These are phyloP conservation scores for Aselliscus stoliczkanus DNA, from an alignment of 2,797 vertebrate species.

Conservation along the genomic window DNA sequence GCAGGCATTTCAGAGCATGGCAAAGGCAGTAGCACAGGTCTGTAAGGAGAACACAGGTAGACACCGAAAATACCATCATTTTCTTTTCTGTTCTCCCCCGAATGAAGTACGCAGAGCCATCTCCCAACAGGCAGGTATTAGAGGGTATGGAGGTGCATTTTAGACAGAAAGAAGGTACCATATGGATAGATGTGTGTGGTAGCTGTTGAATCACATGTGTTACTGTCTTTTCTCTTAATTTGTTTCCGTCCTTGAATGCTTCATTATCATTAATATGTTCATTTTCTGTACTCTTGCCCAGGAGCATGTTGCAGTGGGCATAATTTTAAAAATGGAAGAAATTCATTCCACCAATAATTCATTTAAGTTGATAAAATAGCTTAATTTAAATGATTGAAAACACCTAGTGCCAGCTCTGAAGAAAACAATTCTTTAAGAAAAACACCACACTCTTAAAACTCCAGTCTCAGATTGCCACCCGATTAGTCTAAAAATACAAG, in stretches of 20 bases:
- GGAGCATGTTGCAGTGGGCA: background rate
- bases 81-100: background rate
- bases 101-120: background rate
- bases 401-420: background rate
- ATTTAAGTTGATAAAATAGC: conserved; percentile 38
- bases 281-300: conserved; percentile 12
- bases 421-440: conserved; percentile 39
- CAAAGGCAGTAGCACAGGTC: background rate
- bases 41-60: background rate
- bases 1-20: background rate
- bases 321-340: conserved; percentile 56
- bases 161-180: background rate
- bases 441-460: conserved; percentile 13
- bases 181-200: background rate
- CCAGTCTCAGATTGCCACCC: conserved; percentile 12
- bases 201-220: background rate
- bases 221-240: background rate
- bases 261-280: conserved; percentile 42
- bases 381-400: conserved; percentile 58
- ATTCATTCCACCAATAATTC: conserved; percentile 54
- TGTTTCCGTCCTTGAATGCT: conserved; percentile 7
- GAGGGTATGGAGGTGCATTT: background rate
- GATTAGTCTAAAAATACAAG: conserved; percentile 63
- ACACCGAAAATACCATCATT: background rate
- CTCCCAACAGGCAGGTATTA: background rate